Conservation (phyloP, 2,113 vertebrate genomes). For the Odontophorus gujanensis region DNA sequence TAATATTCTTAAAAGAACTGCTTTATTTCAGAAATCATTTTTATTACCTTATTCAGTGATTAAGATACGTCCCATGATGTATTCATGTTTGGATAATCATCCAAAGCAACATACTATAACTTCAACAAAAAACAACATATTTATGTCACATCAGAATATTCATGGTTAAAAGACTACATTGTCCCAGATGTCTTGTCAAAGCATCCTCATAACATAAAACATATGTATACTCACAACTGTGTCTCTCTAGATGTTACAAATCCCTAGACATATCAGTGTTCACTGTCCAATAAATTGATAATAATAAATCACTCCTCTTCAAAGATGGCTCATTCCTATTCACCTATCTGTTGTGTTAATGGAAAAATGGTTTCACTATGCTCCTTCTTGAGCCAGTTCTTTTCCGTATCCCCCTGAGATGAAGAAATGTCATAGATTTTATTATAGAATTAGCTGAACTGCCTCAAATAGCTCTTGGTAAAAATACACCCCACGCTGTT, state of each 20-base stretch:
- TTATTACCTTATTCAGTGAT: not conserved
- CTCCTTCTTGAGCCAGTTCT: not conserved
- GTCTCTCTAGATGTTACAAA: not conserved
- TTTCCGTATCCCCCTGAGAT: not conserved
- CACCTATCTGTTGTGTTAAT: not conserved
- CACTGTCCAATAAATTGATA: not conserved
- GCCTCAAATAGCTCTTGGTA: not conserved
- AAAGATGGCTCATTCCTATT: not conserved
- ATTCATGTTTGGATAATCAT: not conserved
- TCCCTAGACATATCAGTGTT: not conserved
- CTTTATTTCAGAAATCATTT: not conserved
- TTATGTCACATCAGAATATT: not conserved
- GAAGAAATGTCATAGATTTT: not conserved
- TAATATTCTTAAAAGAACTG: not conserved
- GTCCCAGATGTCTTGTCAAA: not conserved
- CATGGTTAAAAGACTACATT: not conserved
- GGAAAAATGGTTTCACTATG: not conserved
- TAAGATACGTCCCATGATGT: too few species aligned
- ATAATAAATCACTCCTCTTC: not conserved
- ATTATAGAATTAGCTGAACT: not conserved
- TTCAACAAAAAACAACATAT: too few species aligned
- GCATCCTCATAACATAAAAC: not conserved
- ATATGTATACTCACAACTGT: not conserved
- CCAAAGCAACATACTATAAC: too few species aligned
- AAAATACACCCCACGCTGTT: not conserved